Evolutionary conservation across 2,113 vertebrate genomes (phyloP), one percentile per base, ranked within the genome.

Genomic region (Gallinago media): DNA sequence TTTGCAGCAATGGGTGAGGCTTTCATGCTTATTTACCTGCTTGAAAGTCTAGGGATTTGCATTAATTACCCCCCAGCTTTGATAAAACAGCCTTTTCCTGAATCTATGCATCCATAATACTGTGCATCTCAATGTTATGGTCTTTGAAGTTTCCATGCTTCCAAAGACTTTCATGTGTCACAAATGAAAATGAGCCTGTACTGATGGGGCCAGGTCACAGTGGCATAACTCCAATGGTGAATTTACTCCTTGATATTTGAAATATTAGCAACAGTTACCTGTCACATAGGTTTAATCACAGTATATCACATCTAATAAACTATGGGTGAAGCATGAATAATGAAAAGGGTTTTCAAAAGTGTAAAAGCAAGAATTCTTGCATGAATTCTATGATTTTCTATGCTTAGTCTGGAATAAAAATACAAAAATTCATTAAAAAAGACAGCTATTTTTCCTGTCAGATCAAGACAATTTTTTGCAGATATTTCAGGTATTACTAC

Each of bases 81-180:
- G 89, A 88, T 93, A 91, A 76, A 88, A 86, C 47, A 86, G 44
- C 5, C 26, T 73, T 89, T 83, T 68, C 58, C 58, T 93, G 80
- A 93, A 94, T 91, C 89, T 91, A 65, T 95, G 80, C 58, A 92
- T 94, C 62, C 63, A 80, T 95, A 88, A 95, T 95, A 34, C 15
- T 83, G 32, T 82, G 52, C 62, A 67, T 83, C 87, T 91, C 4
- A 0, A 38, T 92, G 58, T 88, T 86, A 80, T 47, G 58, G 62
- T 63, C 87, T 96, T 96, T 95, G 89, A 94, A 94, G 87, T 92
- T 95, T 88, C 92, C 76, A 83, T 88, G 92, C 84, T 91, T 91
- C 80, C 80, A 59, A 85, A 92, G 72, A 71, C 87, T 94, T 94
- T 95, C 38, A 76, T 92, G 80, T 80, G 81, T 73, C 85, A 76